Conservation (phyloP, 2,888 invertebrate genomes). For the Malachius bipustulatus region DNA sequence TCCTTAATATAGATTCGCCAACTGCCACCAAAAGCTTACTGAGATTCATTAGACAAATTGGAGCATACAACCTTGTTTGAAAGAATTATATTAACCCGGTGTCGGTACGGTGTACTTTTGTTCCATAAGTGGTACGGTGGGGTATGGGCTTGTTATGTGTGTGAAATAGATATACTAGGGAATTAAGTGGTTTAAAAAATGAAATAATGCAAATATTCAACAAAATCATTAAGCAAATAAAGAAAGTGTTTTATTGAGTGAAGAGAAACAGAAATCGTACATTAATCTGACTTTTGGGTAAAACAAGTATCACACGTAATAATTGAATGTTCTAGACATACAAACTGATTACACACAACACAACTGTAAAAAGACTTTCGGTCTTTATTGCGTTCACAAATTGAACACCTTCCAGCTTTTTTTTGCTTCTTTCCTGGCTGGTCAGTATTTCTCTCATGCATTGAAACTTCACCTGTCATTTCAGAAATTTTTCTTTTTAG, state of each 20-base stretch:
- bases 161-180: not conserved
- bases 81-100: conserved; percentile 3
- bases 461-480: not conserved
- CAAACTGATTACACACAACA: conserved; percentile 1
- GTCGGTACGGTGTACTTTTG: not conserved
- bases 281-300: too few species aligned
- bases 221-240: too few species aligned
- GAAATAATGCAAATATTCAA: not conserved
- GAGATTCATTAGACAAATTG: too few species aligned
- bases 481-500: conserved; percentile 1
- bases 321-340: conserved; percentile 1
- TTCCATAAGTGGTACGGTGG: not conserved
- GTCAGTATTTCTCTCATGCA: conserved; percentile 3
- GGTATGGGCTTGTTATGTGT: not conserved
- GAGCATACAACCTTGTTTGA: too few species aligned
- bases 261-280: not conserved
- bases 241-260: not conserved
- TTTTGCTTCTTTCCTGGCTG: conserved; percentile 2
- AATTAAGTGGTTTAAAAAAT: not conserved
- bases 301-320: not conserved
- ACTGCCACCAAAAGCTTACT: too few species aligned
- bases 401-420: not conserved
- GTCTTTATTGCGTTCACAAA: conserved; percentile 1
- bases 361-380: not conserved
- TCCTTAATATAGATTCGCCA: too few species aligned